These are phyloP conservation scores for Cyphomyrus plagiostoma DNA, from an alignment of 2,113 vertebrate genomes.

Conservation along the genomic window DNA sequence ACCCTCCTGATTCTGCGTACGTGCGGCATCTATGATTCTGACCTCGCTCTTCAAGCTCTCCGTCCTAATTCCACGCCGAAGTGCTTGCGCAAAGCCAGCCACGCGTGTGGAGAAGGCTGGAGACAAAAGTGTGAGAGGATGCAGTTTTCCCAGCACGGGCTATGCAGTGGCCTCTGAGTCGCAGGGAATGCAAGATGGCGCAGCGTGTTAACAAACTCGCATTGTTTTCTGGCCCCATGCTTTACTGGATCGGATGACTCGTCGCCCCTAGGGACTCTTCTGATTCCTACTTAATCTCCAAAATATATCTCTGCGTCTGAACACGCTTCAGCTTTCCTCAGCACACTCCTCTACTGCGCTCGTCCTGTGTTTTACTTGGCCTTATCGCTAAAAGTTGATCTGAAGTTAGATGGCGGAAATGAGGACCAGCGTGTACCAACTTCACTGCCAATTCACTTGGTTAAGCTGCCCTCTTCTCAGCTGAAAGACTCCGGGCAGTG, in stretches of 20 bases:
- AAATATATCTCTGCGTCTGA: conserved; percentile 50
- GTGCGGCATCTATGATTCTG: not conserved
- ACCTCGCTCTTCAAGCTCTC: not conserved
- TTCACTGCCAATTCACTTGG: not conserved
- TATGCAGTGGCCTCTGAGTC: not conserved
- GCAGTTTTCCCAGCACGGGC: not conserved
- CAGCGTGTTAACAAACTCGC: conserved; percentile 20
- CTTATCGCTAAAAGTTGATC: conserved; percentile 43
- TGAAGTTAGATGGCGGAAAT: conserved; percentile 38
- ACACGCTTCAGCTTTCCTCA: conserved; percentile 46
- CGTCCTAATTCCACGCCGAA: not conserved
- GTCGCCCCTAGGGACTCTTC: conserved; percentile 26
- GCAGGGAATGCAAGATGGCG: conserved; percentile 20
- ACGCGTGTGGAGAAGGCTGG: not conserved
- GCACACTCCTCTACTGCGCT: conserved; percentile 30
- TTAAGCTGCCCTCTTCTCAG: not conserved
- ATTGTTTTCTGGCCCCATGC: conserved; percentile 34
- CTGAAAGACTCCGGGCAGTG: not conserved
- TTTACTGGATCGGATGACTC: conserved; percentile 42
- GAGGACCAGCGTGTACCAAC: conserved; percentile 35
- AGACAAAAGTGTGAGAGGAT: not conserved
- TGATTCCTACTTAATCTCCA: conserved; percentile 50
- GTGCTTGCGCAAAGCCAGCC: no score
- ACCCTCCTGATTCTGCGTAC: not conserved
- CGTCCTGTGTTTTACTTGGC: conserved; percentile 48